Evolutionary conservation across 1,140 invertebrate genomes (phyloP).

Genomic region (Phortica variegata): DNA sequence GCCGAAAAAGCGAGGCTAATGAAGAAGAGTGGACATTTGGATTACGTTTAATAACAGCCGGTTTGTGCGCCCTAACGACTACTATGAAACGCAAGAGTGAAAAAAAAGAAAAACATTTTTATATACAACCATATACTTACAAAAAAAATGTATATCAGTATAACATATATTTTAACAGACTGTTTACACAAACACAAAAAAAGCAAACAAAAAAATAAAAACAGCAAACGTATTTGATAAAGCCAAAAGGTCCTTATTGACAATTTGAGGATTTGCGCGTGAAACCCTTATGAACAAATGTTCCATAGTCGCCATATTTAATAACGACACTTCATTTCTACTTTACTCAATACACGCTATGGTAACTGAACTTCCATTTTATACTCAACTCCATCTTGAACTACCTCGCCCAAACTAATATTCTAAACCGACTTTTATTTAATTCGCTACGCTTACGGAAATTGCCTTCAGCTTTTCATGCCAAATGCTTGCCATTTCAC

Average conservation of each 20-base stretch:
- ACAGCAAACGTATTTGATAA: too few species aligned
- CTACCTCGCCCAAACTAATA: too few species aligned
- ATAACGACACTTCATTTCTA: conserved; percentile 49
- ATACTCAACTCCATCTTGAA: too few species aligned
- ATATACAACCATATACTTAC: background rate
- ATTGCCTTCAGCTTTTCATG: too few species aligned
- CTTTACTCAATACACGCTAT: too few species aligned
- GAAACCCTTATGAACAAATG: conserved; percentile 41
- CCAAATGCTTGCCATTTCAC: too few species aligned
- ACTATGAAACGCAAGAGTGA: conserved; percentile 26
- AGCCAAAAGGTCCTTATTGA: conserved; percentile 36
- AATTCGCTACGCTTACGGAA: too few species aligned
- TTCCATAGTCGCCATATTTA: conserved; percentile 20
- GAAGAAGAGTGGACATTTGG: conserved; percentile 43
- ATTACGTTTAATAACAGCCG: conserved; percentile 24
- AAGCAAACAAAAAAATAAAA: conserved; percentile 27
- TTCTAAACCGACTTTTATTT: too few species aligned
- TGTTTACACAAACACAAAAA: background rate
- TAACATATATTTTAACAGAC: background rate
- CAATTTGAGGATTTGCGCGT: conserved; percentile 51
- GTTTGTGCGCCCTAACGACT: too few species aligned
- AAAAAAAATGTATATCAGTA: background rate
- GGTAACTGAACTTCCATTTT: too few species aligned
- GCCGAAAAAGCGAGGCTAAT: conserved; percentile 26
- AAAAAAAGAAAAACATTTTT: conserved; percentile 39